Evolutionary conservation across 2,888 invertebrate genomes (phyloP).

Genomic region (Hirtodrosophila alboralis): DNA sequence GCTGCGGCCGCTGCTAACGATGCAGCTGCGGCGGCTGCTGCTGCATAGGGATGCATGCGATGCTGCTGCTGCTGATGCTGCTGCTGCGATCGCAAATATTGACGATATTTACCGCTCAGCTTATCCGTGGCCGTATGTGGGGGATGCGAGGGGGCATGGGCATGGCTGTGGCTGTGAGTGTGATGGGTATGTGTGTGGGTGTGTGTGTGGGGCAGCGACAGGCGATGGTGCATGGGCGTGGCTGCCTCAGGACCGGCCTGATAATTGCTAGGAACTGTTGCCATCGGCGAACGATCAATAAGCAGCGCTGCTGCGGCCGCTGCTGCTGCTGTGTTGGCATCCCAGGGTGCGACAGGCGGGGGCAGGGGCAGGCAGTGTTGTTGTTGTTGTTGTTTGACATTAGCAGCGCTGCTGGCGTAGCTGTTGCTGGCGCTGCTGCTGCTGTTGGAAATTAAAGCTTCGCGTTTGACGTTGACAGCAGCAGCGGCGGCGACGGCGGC

Average conservation of each 20-base stretch:
- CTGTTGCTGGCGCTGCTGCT: slow-evolving; percentile 67
- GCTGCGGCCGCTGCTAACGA: slow-evolving; percentile 83
- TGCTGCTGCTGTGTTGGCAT: slow-evolving; percentile 68
- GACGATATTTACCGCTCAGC: slow-evolving; percentile 86
- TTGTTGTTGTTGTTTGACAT: slow-evolving; percentile 71
- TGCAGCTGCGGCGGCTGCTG: slow-evolving; percentile 73
- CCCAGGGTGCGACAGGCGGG: slow-evolving; percentile 68
- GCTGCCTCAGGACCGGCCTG: slow-evolving; percentile 84
- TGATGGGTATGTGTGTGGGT: too few species aligned
- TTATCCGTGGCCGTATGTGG: slow-evolving; percentile 78
- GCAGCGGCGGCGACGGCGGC: slow-evolving; percentile 31
- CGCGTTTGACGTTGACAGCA: slow-evolving; percentile 78
- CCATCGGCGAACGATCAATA: slow-evolving; percentile 84
- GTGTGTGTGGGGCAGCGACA: slow-evolving; percentile 56
- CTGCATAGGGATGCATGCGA: slow-evolving; percentile 86
- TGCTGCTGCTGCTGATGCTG: slow-evolving; percentile 82
- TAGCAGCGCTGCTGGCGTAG: slow-evolving; percentile 56
- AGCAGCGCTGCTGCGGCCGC: slow-evolving; percentile 73
- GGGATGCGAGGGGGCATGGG: slow-evolving; percentile 75
- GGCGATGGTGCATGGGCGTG: slow-evolving; percentile 77
- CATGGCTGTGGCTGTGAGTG: too few species aligned
- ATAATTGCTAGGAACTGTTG: slow-evolving; percentile 85
- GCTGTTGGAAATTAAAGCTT: slow-evolving; percentile 84
- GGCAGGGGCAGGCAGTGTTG: slow-evolving; percentile 69
- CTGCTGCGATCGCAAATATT: slow-evolving; percentile 86